Evolutionary conservation across 2,797 vertebrate genomes (phyloP), one percentile per base, ranked within the genome.

Genomic region (Tenualosa ilisha): DNA sequence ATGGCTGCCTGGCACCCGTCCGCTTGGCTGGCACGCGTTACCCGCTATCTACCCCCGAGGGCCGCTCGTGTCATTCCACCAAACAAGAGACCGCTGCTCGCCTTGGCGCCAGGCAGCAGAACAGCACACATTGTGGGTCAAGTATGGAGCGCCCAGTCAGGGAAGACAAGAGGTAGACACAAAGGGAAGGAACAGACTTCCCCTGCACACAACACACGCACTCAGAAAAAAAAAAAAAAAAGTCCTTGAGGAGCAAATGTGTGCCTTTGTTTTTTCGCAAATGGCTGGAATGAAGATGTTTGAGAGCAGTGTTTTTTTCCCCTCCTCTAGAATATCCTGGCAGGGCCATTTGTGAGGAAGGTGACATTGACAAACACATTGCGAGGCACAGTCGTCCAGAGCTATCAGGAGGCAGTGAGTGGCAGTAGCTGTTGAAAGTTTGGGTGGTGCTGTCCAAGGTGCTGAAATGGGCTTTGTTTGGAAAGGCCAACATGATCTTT

Each of bases 1-100:
- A 82, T 90, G 93, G 91, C 92, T 93, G 90, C 87, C 89, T 92
- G 88, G 88, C 87, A 31, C 51, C 61, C 72, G 61, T 63, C 51
- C 12, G 5, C 37, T 26, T 31, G 15, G 65, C 17, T 87, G 84
- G 82, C 61, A 75, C 22, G 20, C 82, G 9, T 4, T 22, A 12
- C 88, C 88, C 89, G 90, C 61, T 56, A 51, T 22, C 63, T 65
- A 83, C 86, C 91, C 88, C 88, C 83, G 87, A 91, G 37, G 22
- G 87, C 90, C 94, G 87, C 87, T 88, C 89, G 89, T 91, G 83
- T 89, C 88, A 92, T 90, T 91, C 90, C 89, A 92, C 89, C 88
- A 93, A 88, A 91, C 88, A 93, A 93, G 91, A 84, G 86, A 88
- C 91, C 83, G 20, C 82, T 82, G 83, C 50, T 65, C 63, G 63